Conservation (phyloP, 2,888 invertebrate species). For the Chrysina gloriosa region DNA sequence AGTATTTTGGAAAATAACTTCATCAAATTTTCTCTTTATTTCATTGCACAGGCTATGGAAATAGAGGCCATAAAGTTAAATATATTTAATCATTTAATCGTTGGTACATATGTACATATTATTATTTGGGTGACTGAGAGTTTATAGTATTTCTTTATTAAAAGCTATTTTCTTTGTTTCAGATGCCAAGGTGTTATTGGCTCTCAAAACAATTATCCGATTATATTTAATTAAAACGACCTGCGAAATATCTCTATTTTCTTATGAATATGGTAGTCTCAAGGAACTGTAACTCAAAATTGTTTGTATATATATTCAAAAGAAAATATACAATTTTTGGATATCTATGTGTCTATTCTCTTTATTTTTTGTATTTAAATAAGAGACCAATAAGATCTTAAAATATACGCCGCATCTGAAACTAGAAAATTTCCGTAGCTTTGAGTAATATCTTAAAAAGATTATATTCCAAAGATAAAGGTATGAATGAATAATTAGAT, state of each 20-base stretch:
- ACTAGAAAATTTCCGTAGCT: neutral
- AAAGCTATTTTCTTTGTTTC: constrained; percentile 1
- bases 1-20: too few species aligned
- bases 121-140: too few species aligned
- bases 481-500: too few species aligned
- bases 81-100: too few species aligned
- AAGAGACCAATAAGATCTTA: neutral
- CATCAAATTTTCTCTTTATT: too few species aligned
- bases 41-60: too few species aligned
- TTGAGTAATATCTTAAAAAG: neutral
- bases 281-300: constrained; percentile 1
- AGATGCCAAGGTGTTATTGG: constrained; percentile 2
- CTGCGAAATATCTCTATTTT: neutral
- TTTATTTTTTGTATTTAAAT: neutral
- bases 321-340: constrained; percentile 1
- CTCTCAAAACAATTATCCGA: neutral
- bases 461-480: neutral
- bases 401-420: neutral
- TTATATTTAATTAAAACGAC: neutral
- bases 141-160: neutral
- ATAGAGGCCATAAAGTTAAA: too few species aligned
- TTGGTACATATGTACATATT: too few species aligned
- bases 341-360: neutral
- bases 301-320: neutral
- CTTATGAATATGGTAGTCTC: neutral